Evolutionary conservation across 2,888 invertebrate genomes (phyloP).

Genomic region (Drosophila nigricruria): DNA sequence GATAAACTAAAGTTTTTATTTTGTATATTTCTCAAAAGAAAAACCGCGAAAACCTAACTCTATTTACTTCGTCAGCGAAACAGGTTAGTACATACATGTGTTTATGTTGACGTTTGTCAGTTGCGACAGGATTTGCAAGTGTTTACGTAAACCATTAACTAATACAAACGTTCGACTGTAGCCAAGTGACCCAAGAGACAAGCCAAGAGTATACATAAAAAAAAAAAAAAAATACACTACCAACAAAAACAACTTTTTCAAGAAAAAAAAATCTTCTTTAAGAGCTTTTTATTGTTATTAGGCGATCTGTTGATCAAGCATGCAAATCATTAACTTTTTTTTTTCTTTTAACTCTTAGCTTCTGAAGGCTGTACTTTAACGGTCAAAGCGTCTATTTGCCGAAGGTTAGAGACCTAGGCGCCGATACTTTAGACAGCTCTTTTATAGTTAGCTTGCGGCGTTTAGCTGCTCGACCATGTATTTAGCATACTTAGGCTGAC

Average conservation of each 20-base stretch:
- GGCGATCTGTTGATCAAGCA: constrained; percentile 12
- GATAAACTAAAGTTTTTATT: constrained; percentile 18
- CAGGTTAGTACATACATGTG: constrained; percentile 48
- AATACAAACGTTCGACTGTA: constrained; percentile 24
- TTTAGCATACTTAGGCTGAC: constrained; percentile 17
- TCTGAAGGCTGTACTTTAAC: constrained; percentile 61
- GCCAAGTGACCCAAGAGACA: constrained; percentile 14
- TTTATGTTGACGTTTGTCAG: constrained; percentile 15
- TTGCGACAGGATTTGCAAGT: constrained; percentile 51
- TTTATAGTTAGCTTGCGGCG: constrained; percentile 30
- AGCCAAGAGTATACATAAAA: neutral
- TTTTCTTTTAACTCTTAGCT: constrained; percentile 13
- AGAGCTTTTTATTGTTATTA: constrained; percentile 1
- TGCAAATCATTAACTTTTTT: constrained; percentile 10
- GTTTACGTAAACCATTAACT: constrained; percentile 51
- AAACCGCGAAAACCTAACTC: constrained; percentile 39
- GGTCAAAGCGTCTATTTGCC: constrained; percentile 42
- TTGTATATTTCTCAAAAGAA: constrained; percentile 12
- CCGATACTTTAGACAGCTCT: constrained; percentile 11
- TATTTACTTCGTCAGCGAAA: constrained; percentile 35
- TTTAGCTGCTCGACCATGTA: constrained; percentile 22
- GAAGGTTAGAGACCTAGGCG: constrained; percentile 48
- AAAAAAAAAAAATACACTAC: neutral
- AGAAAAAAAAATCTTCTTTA: constrained; percentile 5
- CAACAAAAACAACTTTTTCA: constrained; percentile 6